Evolutionary conservation across 2,888 invertebrate species (phyloP), one percentile per base, ranked within the genome.

Genomic region (Coecobrya sp.): DNA sequence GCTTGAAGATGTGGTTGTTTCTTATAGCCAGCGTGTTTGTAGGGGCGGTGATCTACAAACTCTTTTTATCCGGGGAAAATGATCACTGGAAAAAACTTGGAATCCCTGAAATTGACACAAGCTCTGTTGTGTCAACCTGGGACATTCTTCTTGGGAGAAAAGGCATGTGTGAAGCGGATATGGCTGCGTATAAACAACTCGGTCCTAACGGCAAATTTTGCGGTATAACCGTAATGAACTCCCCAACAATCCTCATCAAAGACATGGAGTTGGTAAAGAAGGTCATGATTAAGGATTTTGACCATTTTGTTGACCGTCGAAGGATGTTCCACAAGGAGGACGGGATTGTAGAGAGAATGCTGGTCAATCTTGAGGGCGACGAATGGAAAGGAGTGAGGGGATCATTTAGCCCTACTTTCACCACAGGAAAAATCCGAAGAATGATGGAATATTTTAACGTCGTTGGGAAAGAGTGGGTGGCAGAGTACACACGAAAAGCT

Each of bases 221-320:
- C 27, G 92, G 92, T 2, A 10, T 86, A 0, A 25, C 45, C 0
- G 86, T 89, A 11, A 30, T 42, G 25, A n/a, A n/a, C 7, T 22
- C 5, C 0, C 82, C 65, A 0, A 3, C 79, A 5, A 0, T 92
- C 16, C 25, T 89, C 19, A 13, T 90, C 0, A 93, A 84, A 55
- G 93, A 93, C 65, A 19, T 91, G 76, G 93, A 90, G 0, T 13
- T 93, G 0, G 5, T 87, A 4, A 73, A 84, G 68, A 70, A 76
- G 13, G 65, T 93, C 7, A 13, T 55, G 0, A 84, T 93, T 5
- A 93, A 93, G 16, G 84, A 90, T 36, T 92, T 93, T 73, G 87
- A 93, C 36, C 76, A 90, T 19, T 93, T 93, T 73, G 81, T 88
- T 0, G 85, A 93, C 59, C 62, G 93, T 0, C 82, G 88, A 7